These are phyloP conservation scores for Palythoa grandiflora DNA, from an alignment of 92 coral and sea anemone species.

Conservation along the genomic window DNA sequence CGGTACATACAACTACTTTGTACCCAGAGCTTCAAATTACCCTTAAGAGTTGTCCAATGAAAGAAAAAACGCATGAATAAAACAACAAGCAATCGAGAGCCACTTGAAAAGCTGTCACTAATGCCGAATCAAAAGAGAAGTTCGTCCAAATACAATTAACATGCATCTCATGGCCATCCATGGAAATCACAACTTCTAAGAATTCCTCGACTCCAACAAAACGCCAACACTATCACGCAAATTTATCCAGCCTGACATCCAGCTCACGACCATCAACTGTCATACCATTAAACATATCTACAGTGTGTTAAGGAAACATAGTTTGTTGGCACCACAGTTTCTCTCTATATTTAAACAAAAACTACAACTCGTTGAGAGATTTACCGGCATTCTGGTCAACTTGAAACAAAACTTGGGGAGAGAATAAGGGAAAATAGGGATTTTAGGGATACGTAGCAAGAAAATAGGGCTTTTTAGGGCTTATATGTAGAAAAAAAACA, in stretches of 20 bases:
- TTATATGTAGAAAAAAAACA: no score
- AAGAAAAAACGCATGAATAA: constrained; percentile 1
- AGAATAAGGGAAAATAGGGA: no score
- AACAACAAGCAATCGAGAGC: background rate
- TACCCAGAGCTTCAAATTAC: background rate
- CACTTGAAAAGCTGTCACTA: background rate
- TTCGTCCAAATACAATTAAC: constrained; percentile 2
- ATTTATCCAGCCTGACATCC: constrained; percentile 94
- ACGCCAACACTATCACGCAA: constrained; percentile 65
- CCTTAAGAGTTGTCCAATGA: constrained; percentile 3
- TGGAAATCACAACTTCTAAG: background rate
- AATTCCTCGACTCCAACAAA: background rate
- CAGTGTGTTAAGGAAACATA: constrained; percentile 68
- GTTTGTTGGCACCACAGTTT: background rate
- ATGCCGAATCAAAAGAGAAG: background rate
- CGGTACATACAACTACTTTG: background rate
- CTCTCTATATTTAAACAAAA: background rate
- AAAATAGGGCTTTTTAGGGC: no score
- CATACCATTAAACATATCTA: constrained; percentile 83
- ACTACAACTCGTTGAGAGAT: background rate
- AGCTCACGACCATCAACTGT: constrained; percentile 93
- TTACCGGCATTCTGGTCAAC: no score
- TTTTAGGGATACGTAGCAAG: no score
- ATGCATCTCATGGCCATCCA: constrained; percentile 10
- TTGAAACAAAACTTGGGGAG: no score